These are phyloP conservation scores for Sebastiscus albofasciatus DNA, from an alignment of 2,797 vertebrate genomes.

Conservation along the genomic window DNA sequence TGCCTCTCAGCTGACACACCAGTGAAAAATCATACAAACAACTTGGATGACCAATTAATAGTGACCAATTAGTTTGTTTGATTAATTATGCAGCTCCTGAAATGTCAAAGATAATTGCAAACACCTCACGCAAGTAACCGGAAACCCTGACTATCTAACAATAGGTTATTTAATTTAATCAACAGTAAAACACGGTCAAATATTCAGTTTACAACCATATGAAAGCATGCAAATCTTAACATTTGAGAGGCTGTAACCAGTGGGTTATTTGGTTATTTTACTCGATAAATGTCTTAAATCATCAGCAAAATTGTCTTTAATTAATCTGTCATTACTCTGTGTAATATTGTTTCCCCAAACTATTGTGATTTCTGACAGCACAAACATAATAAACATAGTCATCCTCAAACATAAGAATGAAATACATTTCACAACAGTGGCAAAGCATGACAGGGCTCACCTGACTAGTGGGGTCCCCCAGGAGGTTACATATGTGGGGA, in stretches of 20 bases:
- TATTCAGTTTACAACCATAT: not conserved
- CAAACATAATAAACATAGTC: not conserved
- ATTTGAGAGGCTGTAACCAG: not conserved
- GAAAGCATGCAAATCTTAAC: not conserved
- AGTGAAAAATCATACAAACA: not conserved
- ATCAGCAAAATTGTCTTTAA: not conserved
- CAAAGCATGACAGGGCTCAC: conserved; percentile 67
- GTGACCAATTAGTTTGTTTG: accelerated
- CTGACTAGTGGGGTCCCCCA: conserved; percentile 98
- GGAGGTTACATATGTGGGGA: conserved; percentile 98
- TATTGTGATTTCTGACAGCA: not conserved
- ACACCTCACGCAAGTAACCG: not conserved
- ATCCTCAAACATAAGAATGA: not conserved
- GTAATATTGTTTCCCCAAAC: not conserved
- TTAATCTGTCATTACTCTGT: not conserved
- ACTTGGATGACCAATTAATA: not conserved
- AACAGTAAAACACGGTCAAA: not conserved
- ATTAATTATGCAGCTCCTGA: not conserved
- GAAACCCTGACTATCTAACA: not conserved
- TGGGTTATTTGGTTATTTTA: not conserved
- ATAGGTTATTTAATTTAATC: not conserved
- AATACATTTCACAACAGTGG: not conserved
- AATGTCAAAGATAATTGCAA: not conserved
- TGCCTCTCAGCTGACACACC: not conserved
- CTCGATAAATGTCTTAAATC: not conserved